Evolutionary conservation across 2,888 invertebrate species (phyloP).

Genomic region (Ormia ochracea): DNA sequence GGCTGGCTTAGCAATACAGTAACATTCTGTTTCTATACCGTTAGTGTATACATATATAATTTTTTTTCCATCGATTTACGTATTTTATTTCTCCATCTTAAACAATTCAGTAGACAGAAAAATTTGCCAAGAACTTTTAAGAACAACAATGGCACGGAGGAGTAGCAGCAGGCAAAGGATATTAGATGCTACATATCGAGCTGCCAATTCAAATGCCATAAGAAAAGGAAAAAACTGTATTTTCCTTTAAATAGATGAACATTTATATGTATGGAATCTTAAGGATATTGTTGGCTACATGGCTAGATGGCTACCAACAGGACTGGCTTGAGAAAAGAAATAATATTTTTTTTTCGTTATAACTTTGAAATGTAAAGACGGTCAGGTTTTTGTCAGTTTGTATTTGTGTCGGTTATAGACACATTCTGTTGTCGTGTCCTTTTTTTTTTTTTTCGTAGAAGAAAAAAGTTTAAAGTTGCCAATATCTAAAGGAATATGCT

Average conservation of each 20-base stretch:
- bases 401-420: not conserved
- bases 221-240: not conserved
- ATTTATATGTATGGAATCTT: not conserved
- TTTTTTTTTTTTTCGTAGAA: too few species aligned
- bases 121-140: slow-evolving; percentile 52
- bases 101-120: slow-evolving; percentile 54
- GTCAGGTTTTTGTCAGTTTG: slow-evolving; percentile 12
- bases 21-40: slow-evolving; percentile 23
- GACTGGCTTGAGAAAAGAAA: not conserved
- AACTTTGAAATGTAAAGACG: slow-evolving; percentile 24
- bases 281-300: slow-evolving; percentile 11
- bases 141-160: slow-evolving; percentile 18
- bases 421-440: not conserved
- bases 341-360: slow-evolving; percentile 23
- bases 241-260: not conserved
- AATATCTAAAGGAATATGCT: not conserved
- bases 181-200: slow-evolving; percentile 43
- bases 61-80: not conserved
- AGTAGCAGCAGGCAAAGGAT: not conserved
- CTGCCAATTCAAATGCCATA: slow-evolving; percentile 49
- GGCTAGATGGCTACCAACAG: too few species aligned
- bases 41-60: not conserved
- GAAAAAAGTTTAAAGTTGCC: slow-evolving; percentile 8
- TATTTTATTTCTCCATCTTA: slow-evolving; percentile 33
- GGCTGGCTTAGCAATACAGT: slow-evolving; percentile 48